Evolutionary conservation across 2,797 vertebrate species (phyloP), one percentile per base, ranked within the genome.

Genomic region (Tapera naevia): DNA sequence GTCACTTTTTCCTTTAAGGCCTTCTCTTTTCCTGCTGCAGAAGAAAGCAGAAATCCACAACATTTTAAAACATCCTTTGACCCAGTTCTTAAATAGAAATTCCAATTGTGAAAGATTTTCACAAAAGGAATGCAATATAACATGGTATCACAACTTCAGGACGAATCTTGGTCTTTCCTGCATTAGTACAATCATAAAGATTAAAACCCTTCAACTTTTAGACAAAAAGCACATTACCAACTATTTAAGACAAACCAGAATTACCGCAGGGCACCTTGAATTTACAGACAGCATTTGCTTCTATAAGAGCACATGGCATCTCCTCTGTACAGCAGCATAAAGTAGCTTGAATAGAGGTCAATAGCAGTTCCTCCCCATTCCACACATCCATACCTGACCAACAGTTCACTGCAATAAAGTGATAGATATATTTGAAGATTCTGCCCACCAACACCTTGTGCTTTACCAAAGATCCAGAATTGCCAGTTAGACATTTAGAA

Each of bases 1-100:
- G 89, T 85, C 48, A 58, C 58, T 61, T 71, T 85, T 89, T 96
- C 72, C 85, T 83, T 88, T 62, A 83, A 89, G 65, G 50, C 81
- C 72, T 76, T 80, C 64, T 56, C 76, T 93, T 28, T 67, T 43
- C 71, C 61, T 82, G 53, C 66, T 86, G 65, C 76, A 87, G 60
- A 80, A 86, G 28, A 27, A 85, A 65, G 65, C 67, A 94, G 72
- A 91, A 91, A 66, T 25, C 62, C 83, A 23, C 39, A 75, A 28
- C 41, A 43, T 81, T 91, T 94, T 50, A 91, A 88, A 86, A 28
- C 30, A 88, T 41, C 41, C 66, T 70, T 66, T 4, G 3, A 45
- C 17, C 25, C 27, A 57, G 13, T 33, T 91, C 58, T 86, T 28
- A 39, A 56, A 41, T 7, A 73, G 76, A 93, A 94, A 80, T 67